A percentile compares a stretch with the other conserved stretches of the same genome.
These are phyloP conservation scores for Cylloceria caligata DNA, from an alignment of 2,888 invertebrate species.

Conservation along the genomic window DNA sequence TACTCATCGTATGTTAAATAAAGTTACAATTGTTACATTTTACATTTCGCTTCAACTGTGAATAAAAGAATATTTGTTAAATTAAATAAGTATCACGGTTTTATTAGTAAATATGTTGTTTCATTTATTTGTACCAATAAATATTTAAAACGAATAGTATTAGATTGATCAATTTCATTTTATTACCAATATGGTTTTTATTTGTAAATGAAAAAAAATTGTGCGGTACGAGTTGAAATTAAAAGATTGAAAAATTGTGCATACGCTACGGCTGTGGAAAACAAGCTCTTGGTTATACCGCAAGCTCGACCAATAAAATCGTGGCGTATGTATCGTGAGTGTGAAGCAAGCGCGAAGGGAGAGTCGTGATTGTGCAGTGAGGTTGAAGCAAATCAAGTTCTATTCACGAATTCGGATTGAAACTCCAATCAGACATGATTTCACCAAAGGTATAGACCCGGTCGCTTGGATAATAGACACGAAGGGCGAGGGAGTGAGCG, in stretches of 20 bases:
- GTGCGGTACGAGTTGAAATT: background rate
- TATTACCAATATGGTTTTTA: background rate
- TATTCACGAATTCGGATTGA: constrained; percentile 80
- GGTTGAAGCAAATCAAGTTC: constrained; percentile 79
- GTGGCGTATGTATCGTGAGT: constrained; percentile 26
- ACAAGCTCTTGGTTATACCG: constrained; percentile 19
- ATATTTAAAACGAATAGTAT: background rate
- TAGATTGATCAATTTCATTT: constrained; percentile 3
- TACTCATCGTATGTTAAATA: no score
- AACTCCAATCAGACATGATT: constrained; percentile 81
- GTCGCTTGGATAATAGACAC: constrained; percentile 71
- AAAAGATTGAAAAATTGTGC: background rate
- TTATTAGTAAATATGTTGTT: background rate
- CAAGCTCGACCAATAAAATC: background rate
- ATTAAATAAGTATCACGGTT: background rate
- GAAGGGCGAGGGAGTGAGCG: constrained; percentile 62
- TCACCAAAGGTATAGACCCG: constrained; percentile 75
- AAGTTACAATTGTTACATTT: no score
- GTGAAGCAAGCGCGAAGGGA: constrained; percentile 6
- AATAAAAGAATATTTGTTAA: no score
- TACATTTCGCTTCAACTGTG: no score
- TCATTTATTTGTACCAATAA: constrained; percentile 6
- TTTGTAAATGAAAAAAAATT: background rate
- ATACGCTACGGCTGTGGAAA: background rate
- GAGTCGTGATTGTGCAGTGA: constrained; percentile 50